Base-by-base conservation (phyloP, 1,140 invertebrate species). In the Drosophila nigromelanica region DNA sequence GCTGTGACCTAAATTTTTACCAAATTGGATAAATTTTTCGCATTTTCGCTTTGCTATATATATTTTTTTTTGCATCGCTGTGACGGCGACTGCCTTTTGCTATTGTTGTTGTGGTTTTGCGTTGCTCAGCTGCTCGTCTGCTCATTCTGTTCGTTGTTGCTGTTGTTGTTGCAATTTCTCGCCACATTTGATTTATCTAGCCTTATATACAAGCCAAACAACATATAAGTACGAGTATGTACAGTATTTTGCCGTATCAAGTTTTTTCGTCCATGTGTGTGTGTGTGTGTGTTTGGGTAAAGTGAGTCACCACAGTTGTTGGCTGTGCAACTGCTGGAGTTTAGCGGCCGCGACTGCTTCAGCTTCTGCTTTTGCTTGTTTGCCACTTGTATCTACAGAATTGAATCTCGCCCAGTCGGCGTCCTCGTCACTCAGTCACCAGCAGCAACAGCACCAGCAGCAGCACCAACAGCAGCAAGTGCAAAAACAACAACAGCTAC, bases 21-120 rank as follows among this genome's bases (percentile, higher is more conserved):
- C 89, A 90, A 90, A 90, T 90, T 90, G 89, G 89, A 90, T 90
- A 90, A 85, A 90, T 90, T 90, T 90, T 90, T 90, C 89, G 89
- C 89, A 90, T 90, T 90, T 89, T 85, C 83, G 69, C 76, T 83
- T 74, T 74, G 68, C 76, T 51, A 60, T 73, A 64, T 74, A 18
- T 18, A 18, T 15, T 30, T 11, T 15, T 45, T 75, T 61, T 58
- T 71, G 47, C 62, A 66, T 45, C 40, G 60, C 52, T 76, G 64
- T 47, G 56, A 61, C 51, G 66, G 48, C 80, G 72, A 60, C 58
- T 69, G 43, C 27, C 27, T 27, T 27, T 27, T 27, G 27, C 15
- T 39, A 37, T 42, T 60, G 18, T 58, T 60, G 21, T 59, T 68
- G 52, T 59, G 42, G 37, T 30, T 52, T 55, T 43, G 47, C 51